phyloP scores from a whole-genome alignment of 2,888 invertebrate genomes.

The Selenia dentaria region DNA sequence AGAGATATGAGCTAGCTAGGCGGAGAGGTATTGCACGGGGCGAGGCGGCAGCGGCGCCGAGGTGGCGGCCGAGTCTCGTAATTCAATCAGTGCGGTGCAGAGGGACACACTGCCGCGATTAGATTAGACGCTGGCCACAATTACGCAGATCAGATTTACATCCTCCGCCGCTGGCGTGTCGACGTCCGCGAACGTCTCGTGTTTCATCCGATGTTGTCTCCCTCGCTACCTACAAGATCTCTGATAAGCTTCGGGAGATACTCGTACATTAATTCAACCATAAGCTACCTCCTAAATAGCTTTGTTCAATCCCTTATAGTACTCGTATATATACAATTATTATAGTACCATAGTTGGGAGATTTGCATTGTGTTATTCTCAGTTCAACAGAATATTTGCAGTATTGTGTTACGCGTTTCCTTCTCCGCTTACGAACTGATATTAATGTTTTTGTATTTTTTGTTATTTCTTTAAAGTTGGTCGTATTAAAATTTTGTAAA shows the following conservation, averaged over 20 bases:
- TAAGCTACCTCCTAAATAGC: too few species aligned
- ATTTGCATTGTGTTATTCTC: too few species aligned
- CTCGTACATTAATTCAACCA: background rate
- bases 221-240: conserved; percentile 10
- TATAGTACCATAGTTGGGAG: too few species aligned
- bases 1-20: conserved; percentile 1
- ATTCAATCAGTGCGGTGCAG: conserved; percentile 75
- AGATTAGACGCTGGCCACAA: conserved; percentile 81
- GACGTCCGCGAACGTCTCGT: conserved; percentile 3
- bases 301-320: too few species aligned
- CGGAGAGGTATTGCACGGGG: conserved; percentile 10
- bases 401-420: too few species aligned
- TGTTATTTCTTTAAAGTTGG: too few species aligned
- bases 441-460: too few species aligned
- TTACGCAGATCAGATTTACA: conserved; percentile 81
- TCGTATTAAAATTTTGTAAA: too few species aligned
- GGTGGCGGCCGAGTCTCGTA: conserved; percentile 50
- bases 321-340: too few species aligned
- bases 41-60: conserved; percentile 18
- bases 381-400: too few species aligned
- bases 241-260: background rate
- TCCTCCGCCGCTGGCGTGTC: conserved; percentile 44
- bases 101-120: conserved; percentile 74
- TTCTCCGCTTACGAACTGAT: too few species aligned
- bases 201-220: conserved; percentile 11